phyloP scores from a whole-genome alignment of 1,140 invertebrate genomes.

The Penaeus indicus region DNA sequence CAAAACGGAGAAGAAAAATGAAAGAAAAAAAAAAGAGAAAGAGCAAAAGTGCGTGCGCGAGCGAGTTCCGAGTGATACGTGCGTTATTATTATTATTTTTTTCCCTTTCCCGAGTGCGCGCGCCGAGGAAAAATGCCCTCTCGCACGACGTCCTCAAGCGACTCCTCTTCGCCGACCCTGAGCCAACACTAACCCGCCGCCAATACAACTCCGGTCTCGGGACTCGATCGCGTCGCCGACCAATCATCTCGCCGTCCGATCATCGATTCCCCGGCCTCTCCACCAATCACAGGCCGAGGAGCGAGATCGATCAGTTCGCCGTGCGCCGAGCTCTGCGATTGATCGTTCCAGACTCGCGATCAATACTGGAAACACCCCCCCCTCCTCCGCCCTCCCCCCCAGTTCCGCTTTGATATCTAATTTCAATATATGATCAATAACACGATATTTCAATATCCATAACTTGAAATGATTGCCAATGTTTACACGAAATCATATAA shows the following conservation, averaged over 20 bases:
- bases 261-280: slow-evolving; percentile 41
- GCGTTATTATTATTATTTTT: too few relatives aligned
- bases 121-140: background rate
- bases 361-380: slow-evolving; percentile 8
- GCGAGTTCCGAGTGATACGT: background rate
- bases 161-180: too few relatives aligned
- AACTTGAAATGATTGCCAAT: too few relatives aligned
- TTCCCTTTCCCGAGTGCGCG: too few relatives aligned
- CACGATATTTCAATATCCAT: too few relatives aligned
- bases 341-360: slow-evolving; percentile 17
- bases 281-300: slow-evolving; percentile 38
- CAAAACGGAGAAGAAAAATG: background rate
- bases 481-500: too few relatives aligned
- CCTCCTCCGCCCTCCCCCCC: background rate
- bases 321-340: slow-evolving; percentile 15
- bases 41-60: background rate
- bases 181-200: slow-evolving; percentile 16
- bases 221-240: slow-evolving; percentile 48
- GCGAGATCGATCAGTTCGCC: slow-evolving; percentile 47
- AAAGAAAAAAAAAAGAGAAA: background rate
- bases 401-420: background rate
- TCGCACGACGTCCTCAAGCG: background rate
- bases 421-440: too few relatives aligned
- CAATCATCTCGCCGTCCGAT: slow-evolving; percentile 49
- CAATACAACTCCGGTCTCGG: background rate